These are phyloP conservation scores for Knipowitschia caucasica DNA, from an alignment of 2,797 vertebrate genomes.

Conservation along the genomic window DNA sequence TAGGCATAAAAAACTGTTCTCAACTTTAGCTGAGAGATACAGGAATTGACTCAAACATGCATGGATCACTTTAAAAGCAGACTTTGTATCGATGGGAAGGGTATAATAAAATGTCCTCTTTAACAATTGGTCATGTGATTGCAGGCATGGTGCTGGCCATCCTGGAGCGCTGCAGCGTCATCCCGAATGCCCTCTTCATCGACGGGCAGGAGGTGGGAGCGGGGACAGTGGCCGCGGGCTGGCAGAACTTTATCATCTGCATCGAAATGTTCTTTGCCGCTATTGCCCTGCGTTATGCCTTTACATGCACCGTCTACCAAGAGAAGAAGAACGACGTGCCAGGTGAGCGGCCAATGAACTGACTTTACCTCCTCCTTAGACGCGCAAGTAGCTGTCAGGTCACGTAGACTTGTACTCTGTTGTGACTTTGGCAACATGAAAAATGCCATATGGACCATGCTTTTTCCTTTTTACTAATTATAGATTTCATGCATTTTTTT, in stretches of 20 bases:
- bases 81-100: too few species aligned
- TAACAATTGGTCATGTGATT: background rate
- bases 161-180: constrained; percentile 87
- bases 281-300: constrained; percentile 87
- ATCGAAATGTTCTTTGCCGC: constrained; percentile 95
- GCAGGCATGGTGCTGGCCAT: constrained; percentile 90
- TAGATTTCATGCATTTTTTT: too few species aligned
- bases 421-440: too few species aligned
- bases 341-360: constrained; percentile 68
- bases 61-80: too few species aligned
- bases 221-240: constrained; percentile 90
- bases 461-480: too few species aligned
- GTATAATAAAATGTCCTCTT: too few species aligned
- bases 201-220: constrained; percentile 84
- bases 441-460: too few species aligned
- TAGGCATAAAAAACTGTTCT: too few species aligned
- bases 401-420: too few species aligned
- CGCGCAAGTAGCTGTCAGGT: too few species aligned
- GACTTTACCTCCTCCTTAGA: constrained; percentile 8
- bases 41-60: too few species aligned
- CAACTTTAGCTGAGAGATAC: too few species aligned
- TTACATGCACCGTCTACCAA: constrained; percentile 86
- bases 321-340: constrained; percentile 84
- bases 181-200: constrained; percentile 85
- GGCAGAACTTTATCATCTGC: constrained; percentile 96